A percentile compares a stretch with the other conserved stretches of the same genome.
Evolutionary conservation across 2,888 invertebrate species (phyloP).

Genomic region (Priocnemis perturbator): DNA sequence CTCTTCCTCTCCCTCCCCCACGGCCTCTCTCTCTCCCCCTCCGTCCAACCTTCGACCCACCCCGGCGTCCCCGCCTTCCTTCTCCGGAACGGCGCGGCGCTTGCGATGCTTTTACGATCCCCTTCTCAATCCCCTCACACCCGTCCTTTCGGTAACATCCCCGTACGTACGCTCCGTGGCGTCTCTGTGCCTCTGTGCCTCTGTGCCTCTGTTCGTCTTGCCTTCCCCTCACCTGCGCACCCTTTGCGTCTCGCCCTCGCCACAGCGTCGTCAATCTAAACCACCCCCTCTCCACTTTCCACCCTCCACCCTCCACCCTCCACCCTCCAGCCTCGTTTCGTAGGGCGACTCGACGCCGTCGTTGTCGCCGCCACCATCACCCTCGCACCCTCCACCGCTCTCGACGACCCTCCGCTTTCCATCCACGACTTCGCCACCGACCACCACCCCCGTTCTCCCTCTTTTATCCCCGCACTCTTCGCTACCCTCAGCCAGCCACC

Average conservation of each 20-base stretch:
- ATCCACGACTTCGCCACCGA: constrained; percentile 4
- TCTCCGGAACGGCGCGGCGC: constrained; percentile 15
- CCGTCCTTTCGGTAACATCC: constrained; percentile 1
- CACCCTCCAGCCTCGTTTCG: background rate
- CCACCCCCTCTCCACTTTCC: constrained; percentile 1
- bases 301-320: too few species aligned
- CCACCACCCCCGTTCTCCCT: constrained; percentile 13
- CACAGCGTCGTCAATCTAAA: constrained; percentile 20
- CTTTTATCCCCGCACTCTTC: constrained; percentile 11
- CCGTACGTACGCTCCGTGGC: background rate
- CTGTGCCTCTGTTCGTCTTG: background rate
- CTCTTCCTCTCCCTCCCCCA: too few species aligned
- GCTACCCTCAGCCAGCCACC: constrained; percentile 12
- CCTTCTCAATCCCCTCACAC: constrained; percentile 23
- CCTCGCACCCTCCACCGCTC: constrained; percentile 17
- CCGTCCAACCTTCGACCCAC: constrained; percentile 4
- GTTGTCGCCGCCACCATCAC: constrained; percentile 23
- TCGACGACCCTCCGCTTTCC: background rate
- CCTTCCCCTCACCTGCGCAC: too few species aligned
- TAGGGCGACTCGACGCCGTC: constrained; percentile 10
- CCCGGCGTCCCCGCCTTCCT: constrained; percentile 52
- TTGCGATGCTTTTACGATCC: constrained; percentile 12
- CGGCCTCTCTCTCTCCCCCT: too few species aligned
- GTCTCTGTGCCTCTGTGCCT: constrained; percentile 13
- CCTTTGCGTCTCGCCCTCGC: background rate